Evolutionary conservation across 2,113 vertebrate genomes (phyloP), one percentile per base, ranked within the genome.

Genomic region (Phoenicopterus ruber): DNA sequence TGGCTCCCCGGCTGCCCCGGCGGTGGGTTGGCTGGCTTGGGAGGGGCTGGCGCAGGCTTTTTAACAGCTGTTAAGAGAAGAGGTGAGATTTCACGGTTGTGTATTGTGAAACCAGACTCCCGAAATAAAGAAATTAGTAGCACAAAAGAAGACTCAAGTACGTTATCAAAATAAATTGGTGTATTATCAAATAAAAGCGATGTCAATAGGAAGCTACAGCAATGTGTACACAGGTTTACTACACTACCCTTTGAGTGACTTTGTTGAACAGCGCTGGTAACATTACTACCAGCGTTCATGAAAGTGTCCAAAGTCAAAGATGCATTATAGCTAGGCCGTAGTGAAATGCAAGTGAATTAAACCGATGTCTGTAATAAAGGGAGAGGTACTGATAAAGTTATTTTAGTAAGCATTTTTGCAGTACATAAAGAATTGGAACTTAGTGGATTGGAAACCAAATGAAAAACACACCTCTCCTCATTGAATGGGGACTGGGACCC

Each of bases 21-120:
- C 0, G 98, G 99, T 5, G 98, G 99, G 97, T 98, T 99, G 67
- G 98, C 97, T 18, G 99, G 99, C 86, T 99, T 99, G 7, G 99
- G 99, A 54, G 99, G 99, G 13, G 99, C 98, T 3, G 99, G 99
- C 0, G 99, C 99, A 6, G 99, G 99, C 92, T 99, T 99, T 86
- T 99, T 99, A 87, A 99, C 97, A 77, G 98, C 99, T 99, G 97
- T 14, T 18, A 84, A 82, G 44, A 71, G 19, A 95, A 93, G 28
- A 86, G 26, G 34, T 2, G 46, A 92, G n/a, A 89, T 26, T 16
- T n/a, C 59, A 79, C 6, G 17, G 29, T 24, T 44, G 36, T 10
- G 17, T 17, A 10, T 6, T 32, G 21, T 8, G 26, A 81, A 84
- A 92, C 6, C 44, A 61, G 61, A 22, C 6, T 57, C 17, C 49